These are phyloP conservation scores for Eilema sororculum DNA, from an alignment of 2,888 invertebrate species.

Conservation along the genomic window DNA sequence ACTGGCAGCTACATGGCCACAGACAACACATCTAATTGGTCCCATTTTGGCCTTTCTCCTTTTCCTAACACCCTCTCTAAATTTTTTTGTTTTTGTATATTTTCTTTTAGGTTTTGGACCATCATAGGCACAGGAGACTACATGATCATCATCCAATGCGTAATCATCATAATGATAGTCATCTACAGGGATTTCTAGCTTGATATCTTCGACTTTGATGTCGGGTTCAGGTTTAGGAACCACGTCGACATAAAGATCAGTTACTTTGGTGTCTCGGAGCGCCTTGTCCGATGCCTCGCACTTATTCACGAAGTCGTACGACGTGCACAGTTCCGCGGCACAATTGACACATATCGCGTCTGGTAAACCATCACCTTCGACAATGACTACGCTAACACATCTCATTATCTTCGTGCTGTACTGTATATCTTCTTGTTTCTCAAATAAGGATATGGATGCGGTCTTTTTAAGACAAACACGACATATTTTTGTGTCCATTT, in stretches of 20 bases:
- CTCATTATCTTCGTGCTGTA: slow-evolving; percentile 72
- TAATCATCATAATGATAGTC: slow-evolving; percentile 43
- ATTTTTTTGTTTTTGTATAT: slow-evolving; percentile 36
- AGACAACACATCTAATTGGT: slow-evolving; percentile 71
- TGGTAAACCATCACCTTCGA: slow-evolving; percentile 74
- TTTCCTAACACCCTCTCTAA: slow-evolving; percentile 46
- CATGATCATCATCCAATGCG: slow-evolving; percentile 25
- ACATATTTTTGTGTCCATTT: slow-evolving; percentile 64
- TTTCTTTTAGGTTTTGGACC: slow-evolving; percentile 38
- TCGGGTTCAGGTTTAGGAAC: slow-evolving; percentile 48
- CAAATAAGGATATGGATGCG: slow-evolving; percentile 71
- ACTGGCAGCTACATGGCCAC: slow-evolving; percentile 67
- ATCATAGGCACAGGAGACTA: slow-evolving; percentile 17
- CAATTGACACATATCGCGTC: slow-evolving; percentile 71
- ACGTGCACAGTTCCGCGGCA: slow-evolving; percentile 63
- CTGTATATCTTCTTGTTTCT: slow-evolving; percentile 64
- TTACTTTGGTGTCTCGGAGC: slow-evolving; percentile 61
- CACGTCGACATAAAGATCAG: slow-evolving; percentile 45
- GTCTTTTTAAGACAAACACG: slow-evolving; percentile 74
- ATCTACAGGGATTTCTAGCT: slow-evolving; percentile 56
- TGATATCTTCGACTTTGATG: slow-evolving; percentile 45
- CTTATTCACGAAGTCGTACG: slow-evolving; percentile 72
- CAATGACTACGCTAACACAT: slow-evolving; percentile 68
- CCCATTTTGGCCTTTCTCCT: slow-evolving; percentile 57
- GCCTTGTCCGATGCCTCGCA: slow-evolving; percentile 74